Evolutionary conservation across 2,113 vertebrate genomes (phyloP).

Genomic region (Blennius ocellaris): DNA sequence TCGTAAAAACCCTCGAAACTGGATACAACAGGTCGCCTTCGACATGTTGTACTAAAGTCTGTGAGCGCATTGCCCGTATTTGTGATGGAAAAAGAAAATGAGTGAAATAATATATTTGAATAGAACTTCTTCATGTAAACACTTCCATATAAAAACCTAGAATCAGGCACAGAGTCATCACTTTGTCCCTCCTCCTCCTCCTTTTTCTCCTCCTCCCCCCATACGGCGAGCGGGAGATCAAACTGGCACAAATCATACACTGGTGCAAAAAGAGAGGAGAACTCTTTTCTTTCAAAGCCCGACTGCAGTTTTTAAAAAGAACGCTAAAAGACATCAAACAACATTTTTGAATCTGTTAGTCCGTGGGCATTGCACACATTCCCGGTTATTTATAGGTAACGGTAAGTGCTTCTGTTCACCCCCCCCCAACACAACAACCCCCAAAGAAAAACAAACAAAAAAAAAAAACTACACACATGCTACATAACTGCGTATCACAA

Average conservation of each 20-base stretch:
- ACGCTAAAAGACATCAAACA: conserved; percentile 23
- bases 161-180: conserved; percentile 77
- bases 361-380: conserved; percentile 70
- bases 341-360: conserved; percentile 17
- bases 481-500: conserved; percentile 50
- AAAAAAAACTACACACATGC: conserved; percentile 41
- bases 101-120: conserved; percentile 39
- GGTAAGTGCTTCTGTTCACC: conserved; percentile 49
- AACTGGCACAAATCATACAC: conserved; percentile 62
- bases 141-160: conserved; percentile 68
- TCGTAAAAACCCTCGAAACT: too few relatives aligned
- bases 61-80: conserved; percentile 11
- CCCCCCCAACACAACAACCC: not conserved
- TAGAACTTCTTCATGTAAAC: conserved; percentile 79
- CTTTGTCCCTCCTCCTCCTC: conserved; percentile 42
- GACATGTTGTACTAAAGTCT: not conserved
- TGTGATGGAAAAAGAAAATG: conserved; percentile 34
- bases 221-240: not conserved
- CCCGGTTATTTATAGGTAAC: conserved; percentile 59
- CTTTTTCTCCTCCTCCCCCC: conserved; percentile 40
- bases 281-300: conserved; percentile 26
- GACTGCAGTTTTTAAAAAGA: conserved; percentile 22
- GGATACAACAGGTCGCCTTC: too few relatives aligned
- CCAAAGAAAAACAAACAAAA: not conserved
- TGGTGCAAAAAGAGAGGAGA: conserved; percentile 63